phyloP scores from a whole-genome alignment of 2,797 vertebrate genomes.

The Phataginus tricuspis region DNA sequence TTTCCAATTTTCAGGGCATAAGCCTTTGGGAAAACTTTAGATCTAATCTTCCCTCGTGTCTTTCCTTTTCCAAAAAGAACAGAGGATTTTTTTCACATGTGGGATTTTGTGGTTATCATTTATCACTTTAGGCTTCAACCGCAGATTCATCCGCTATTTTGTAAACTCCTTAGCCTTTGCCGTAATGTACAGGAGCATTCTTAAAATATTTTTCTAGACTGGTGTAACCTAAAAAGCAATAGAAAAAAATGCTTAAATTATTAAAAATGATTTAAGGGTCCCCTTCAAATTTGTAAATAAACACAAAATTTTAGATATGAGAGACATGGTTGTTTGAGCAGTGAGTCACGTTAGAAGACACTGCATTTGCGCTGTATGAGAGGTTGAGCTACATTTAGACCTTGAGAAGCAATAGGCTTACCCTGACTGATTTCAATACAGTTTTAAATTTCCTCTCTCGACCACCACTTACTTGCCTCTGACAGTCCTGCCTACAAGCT shows the following conservation, averaged over 20 bases:
- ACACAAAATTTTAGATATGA: slow-evolving; percentile 9
- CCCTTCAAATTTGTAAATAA: slow-evolving; percentile 9
- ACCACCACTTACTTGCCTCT: neutral
- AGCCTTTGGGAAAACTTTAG: slow-evolving; percentile 79
- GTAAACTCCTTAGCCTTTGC: slow-evolving; percentile 58
- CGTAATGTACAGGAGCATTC: slow-evolving; percentile 17
- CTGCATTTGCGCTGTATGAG: slow-evolving; percentile 28
- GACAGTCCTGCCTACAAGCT: slow-evolving; percentile 51
- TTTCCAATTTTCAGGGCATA: slow-evolving; percentile 76
- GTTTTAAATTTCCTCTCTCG: slow-evolving; percentile 34
- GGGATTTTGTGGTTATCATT: slow-evolving; percentile 76
- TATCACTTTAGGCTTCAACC: slow-evolving; percentile 75
- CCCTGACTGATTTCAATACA: slow-evolving; percentile 56
- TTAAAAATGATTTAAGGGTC: slow-evolving; percentile 1
- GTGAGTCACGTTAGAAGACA: slow-evolving; percentile 61
- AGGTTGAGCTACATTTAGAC: slow-evolving; percentile 46
- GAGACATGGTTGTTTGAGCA: neutral
- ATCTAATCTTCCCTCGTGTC: slow-evolving; percentile 68
- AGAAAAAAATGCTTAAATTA: slow-evolving; percentile 37
- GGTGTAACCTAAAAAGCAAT: slow-evolving; percentile 22
- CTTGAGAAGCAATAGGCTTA: slow-evolving; percentile 37
- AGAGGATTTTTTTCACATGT: slow-evolving; percentile 76
- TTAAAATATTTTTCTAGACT: slow-evolving; percentile 58
- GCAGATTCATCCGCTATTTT: slow-evolving; percentile 61
- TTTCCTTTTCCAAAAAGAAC: slow-evolving; percentile 71